Evolutionary conservation across 2,113 vertebrate genomes (phyloP).

Genomic region (Neogale vison): DNA sequence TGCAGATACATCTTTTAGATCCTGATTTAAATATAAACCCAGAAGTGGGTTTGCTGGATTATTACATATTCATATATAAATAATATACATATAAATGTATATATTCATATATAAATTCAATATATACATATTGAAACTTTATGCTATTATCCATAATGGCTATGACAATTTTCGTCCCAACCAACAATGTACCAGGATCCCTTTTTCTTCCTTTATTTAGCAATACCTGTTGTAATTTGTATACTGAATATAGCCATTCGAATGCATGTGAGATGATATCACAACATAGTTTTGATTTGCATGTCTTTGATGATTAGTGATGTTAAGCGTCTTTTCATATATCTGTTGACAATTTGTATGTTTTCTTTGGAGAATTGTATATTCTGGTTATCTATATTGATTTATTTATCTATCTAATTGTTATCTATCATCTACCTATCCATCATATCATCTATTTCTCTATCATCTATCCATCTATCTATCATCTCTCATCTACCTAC

Average conservation of each 20-base stretch:
- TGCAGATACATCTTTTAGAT: background rate
- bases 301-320: background rate
- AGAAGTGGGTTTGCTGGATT: background rate
- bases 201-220: background rate
- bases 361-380: background rate
- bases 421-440: background rate
- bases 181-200: background rate
- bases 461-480: too few relatives aligned
- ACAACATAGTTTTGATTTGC: background rate
- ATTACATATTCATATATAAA: too few relatives aligned
- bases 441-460: background rate
- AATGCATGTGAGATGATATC: background rate
- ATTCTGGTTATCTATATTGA: background rate
- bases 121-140: background rate
- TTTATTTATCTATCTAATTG: background rate
- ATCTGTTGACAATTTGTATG: background rate
- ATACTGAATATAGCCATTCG: background rate
- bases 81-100: background rate
- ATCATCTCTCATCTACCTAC: too few relatives aligned
- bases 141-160: background rate
- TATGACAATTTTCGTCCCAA: background rate
- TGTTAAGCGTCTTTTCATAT: background rate
- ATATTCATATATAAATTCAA: background rate
- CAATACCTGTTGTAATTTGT: background rate
- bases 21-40: background rate